phyloP scores from a whole-genome alignment of 2,113 vertebrate genomes.

The Muscicapa adusta region DNA sequence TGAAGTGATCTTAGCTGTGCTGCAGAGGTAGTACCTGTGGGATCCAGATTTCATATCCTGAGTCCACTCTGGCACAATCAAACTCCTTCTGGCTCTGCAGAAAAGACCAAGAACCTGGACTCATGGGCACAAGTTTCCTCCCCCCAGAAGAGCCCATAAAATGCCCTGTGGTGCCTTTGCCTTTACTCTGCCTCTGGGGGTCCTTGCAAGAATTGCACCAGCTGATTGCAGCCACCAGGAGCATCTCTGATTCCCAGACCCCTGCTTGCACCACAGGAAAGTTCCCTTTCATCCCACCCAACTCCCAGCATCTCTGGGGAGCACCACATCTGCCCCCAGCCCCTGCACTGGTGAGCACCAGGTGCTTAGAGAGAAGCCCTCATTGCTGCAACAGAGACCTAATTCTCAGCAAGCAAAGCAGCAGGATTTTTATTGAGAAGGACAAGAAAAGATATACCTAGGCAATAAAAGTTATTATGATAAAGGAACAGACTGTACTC shows the following conservation, averaged over 20 bases:
- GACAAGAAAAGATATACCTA: background rate
- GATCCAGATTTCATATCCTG: background rate
- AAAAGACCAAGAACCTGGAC: background rate
- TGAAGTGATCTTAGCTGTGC: background rate
- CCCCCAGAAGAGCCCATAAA: background rate
- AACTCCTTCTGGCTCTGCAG: background rate
- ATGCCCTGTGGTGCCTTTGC: background rate
- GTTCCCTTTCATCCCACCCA: background rate
- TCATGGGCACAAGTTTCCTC: background rate
- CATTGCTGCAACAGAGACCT: background rate
- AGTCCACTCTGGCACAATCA: background rate
- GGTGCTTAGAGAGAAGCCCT: background rate
- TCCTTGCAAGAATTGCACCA: background rate
- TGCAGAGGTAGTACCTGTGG: background rate
- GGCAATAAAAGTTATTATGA: conserved; percentile 37
- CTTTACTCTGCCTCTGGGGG: background rate
- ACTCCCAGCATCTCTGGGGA: background rate
- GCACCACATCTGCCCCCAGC: background rate
- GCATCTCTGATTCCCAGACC: background rate
- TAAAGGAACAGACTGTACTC: conserved; percentile 47
- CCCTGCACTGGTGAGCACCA: background rate
- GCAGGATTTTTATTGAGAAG: background rate
- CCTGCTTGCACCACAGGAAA: background rate
- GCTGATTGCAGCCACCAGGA: rapidly evolving
- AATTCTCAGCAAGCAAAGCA: background rate